Conservation (phyloP, 2,797 vertebrate species). For the Denticeps clupeoides region DNA sequence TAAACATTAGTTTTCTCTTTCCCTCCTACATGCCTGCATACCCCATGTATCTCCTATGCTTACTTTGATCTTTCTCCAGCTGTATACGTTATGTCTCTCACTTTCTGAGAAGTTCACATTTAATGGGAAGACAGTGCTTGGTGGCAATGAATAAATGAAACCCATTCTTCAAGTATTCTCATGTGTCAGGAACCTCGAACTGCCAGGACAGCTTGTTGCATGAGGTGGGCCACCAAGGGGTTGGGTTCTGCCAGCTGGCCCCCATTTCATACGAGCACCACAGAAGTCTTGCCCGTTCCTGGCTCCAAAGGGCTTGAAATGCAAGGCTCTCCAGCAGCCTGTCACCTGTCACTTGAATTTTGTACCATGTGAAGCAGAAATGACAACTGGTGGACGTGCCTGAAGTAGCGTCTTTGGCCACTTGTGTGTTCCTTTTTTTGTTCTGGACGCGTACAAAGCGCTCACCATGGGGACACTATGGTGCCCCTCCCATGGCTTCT, state of each 20-base stretch:
- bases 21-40: constrained; percentile 54
- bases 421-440: constrained; percentile 63
- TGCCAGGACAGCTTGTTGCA: constrained; percentile 6
- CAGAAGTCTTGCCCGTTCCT: constrained; percentile 15
- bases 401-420: constrained; percentile 77
- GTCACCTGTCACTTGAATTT: constrained; percentile 10
- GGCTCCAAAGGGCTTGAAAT: constrained; percentile 15
- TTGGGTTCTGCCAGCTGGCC: neutral
- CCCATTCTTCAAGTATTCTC: constrained; percentile 93
- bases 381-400: constrained; percentile 25
- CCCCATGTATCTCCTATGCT: constrained; percentile 49
- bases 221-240: constrained; percentile 13
- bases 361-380: constrained; percentile 13
- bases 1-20: constrained; percentile 21
- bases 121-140: constrained; percentile 84
- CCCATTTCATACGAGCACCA: constrained; percentile 14
- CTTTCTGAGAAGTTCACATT: constrained; percentile 79
- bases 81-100: constrained; percentile 54
- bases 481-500: constrained; percentile 45
- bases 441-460: constrained; percentile 52
- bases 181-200: constrained; percentile 32
- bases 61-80: constrained; percentile 50
- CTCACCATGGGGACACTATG: constrained; percentile 53
- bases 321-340: constrained; percentile 5
- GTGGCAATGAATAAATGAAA: constrained; percentile 77